Evolutionary conservation across 2,888 invertebrate species (phyloP).

Genomic region (Nemotelus nigrinus): DNA sequence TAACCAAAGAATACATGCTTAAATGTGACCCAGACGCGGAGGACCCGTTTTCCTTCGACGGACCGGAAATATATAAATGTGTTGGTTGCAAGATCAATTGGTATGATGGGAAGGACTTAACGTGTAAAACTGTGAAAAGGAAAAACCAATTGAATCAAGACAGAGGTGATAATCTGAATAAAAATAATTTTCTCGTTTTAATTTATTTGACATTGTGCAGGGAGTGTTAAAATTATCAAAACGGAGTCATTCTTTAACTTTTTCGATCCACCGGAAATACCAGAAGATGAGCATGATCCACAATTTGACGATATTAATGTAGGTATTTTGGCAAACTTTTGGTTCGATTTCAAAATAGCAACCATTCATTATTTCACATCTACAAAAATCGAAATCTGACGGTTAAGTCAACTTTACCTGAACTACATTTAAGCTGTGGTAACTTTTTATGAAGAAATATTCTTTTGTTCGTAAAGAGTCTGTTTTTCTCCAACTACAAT

Average conservation of each 20-base stretch:
- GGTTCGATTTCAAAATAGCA: background rate
- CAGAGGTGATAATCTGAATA: background rate
- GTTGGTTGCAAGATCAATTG: slow-evolving; percentile 82
- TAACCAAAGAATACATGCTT: slow-evolving; percentile 85
- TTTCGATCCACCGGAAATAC: slow-evolving; percentile 76
- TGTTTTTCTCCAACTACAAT: too few relatives aligned
- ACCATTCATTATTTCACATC: background rate
- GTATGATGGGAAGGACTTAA: slow-evolving; percentile 85
- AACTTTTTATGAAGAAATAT: background rate
- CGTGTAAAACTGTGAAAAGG: slow-evolving; percentile 70
- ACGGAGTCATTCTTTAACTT: slow-evolving; percentile 90
- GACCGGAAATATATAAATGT: slow-evolving; percentile 86
- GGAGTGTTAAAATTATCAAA: slow-evolving; percentile 21
- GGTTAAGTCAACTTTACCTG: too few relatives aligned
- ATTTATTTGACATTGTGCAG: background rate
- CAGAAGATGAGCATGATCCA: slow-evolving; percentile 57
- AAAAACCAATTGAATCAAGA: slow-evolving; percentile 39
- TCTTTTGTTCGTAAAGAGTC: background rate
- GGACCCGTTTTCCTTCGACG: slow-evolving; percentile 86
- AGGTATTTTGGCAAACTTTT: background rate
- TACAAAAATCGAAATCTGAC: too few relatives aligned
- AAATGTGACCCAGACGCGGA: slow-evolving; percentile 78
- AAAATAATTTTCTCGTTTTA: background rate
- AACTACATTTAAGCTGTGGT: background rate
- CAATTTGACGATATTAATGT: slow-evolving; percentile 58